Evolutionary conservation across 1,140 invertebrate species (phyloP).

Genomic region (Scaptomyza pallida): DNA sequence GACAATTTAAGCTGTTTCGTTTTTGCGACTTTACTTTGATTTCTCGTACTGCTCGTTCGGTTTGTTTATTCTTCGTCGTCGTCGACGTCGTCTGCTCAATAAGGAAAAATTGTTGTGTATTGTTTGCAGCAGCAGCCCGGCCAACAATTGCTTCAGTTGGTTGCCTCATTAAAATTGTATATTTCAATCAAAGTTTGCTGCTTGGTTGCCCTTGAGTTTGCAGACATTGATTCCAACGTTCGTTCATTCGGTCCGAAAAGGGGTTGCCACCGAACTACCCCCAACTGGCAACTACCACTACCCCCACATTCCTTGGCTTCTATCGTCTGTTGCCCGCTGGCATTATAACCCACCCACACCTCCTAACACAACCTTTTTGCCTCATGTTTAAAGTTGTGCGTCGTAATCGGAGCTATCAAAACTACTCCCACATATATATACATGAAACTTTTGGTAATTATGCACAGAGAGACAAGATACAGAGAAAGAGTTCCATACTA

Average conservation of each 20-base stretch:
- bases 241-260: conserved; percentile 4
- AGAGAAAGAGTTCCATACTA: conserved; percentile 9
- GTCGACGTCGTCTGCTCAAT: conserved; percentile 34
- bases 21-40: conserved; percentile 42
- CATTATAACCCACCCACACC: not conserved
- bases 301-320: not conserved
- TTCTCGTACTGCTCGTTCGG: conserved; percentile 42
- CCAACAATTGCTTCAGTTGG: conserved; percentile 29
- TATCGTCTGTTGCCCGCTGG: not conserved
- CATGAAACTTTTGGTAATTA: conserved; percentile 58
- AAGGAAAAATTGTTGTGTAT: conserved; percentile 42
- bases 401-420: conserved; percentile 71
- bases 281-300: not conserved
- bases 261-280: conserved; percentile 11
- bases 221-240: not conserved
- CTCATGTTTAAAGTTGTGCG: conserved; percentile 32
- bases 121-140: conserved; percentile 44
- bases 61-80: conserved; percentile 45
- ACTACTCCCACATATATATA: conserved; percentile 50
- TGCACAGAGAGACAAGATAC: conserved; percentile 41
- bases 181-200: conserved; percentile 79
- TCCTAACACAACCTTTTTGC: not conserved
- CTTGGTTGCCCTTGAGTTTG: conserved; percentile 21
- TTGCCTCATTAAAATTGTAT: conserved; percentile 78
- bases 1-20: conserved; percentile 26